Evolutionary conservation across 2,888 invertebrate genomes (phyloP).

Genomic region (Habroteleia sp.): DNA sequence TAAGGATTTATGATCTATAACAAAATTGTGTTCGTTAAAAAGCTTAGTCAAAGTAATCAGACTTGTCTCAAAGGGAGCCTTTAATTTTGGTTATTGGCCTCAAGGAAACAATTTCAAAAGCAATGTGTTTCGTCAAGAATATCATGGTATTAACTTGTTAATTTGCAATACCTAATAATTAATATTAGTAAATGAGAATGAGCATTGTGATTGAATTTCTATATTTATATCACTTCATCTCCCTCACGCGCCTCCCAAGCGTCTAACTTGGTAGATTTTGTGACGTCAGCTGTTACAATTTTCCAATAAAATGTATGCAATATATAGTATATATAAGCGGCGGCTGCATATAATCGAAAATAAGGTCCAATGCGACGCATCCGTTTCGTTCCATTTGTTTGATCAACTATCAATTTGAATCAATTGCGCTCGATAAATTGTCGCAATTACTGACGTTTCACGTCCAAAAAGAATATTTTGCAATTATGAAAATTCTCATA

Average conservation of each 20-base stretch:
- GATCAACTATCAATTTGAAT: constrained; percentile 34
- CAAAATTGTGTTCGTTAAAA: too few species aligned
- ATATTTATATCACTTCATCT: constrained; percentile 43
- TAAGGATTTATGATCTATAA: too few species aligned
- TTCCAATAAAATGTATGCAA: constrained; percentile 38
- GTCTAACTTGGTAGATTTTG: constrained; percentile 27
- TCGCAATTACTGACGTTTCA: constrained; percentile 5
- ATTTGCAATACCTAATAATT: constrained; percentile 33
- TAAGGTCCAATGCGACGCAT: constrained; percentile 22
- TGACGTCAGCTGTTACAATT: constrained; percentile 48
- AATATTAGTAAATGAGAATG: constrained; percentile 20
- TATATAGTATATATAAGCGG: constrained; percentile 6
- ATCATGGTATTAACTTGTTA: constrained; percentile 6
- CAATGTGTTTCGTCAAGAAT: too few species aligned
- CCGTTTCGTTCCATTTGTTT: constrained; percentile 25
- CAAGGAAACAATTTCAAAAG: too few species aligned
- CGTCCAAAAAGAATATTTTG: not conserved
- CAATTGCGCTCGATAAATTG: constrained; percentile 10
- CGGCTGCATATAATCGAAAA: constrained; percentile 20
- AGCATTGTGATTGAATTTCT: constrained; percentile 46
- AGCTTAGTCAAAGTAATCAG: too few species aligned
- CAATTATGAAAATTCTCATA: constrained; percentile 1
- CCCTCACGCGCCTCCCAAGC: constrained; percentile 22
- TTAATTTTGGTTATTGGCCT: too few species aligned
- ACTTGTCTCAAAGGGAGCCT: not conserved